phyloP scores from a whole-genome alignment of 1,140 invertebrate genomes.

The silkworm (Bombyx mori) region DNA sequence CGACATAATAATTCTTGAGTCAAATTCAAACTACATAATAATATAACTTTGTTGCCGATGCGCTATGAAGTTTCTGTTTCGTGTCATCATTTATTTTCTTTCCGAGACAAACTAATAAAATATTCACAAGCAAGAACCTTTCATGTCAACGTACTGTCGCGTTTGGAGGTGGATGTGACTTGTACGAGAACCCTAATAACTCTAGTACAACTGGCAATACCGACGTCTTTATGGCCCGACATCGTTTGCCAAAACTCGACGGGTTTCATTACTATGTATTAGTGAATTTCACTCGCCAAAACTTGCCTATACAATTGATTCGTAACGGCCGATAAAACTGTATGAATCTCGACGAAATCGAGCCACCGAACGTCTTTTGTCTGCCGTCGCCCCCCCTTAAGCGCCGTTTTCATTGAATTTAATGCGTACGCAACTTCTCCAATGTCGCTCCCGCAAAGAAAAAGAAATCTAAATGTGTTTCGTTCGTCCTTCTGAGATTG shows the following conservation, averaged over 20 bases:
- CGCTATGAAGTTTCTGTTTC: not conserved
- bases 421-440: too few species aligned
- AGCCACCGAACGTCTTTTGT: slow-evolving; percentile 2
- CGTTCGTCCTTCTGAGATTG: too few species aligned
- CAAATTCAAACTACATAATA: too few species aligned
- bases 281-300: slow-evolving; percentile 10
- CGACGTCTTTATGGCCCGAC: slow-evolving; percentile 37
- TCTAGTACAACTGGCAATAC: slow-evolving; percentile 21
- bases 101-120: too few species aligned
- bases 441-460: too few species aligned
- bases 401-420: too few species aligned
- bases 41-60: too few species aligned
- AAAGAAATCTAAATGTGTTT: too few species aligned
- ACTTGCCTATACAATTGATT: slow-evolving; percentile 13
- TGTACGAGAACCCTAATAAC: slow-evolving; percentile 23
- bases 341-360: slow-evolving; percentile 1
- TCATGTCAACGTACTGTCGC: too few species aligned
- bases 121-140: too few species aligned
- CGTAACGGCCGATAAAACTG: slow-evolving; percentile 14
- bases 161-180: slow-evolving; percentile 15
- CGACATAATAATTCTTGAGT: not conserved
- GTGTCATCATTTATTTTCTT: not conserved
- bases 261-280: slow-evolving; percentile 12
- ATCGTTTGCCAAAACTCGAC: slow-evolving; percentile 20
- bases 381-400: not conserved